Evolutionary conservation across 2,113 vertebrate genomes (phyloP).

Genomic region (Clupea harengus): DNA sequence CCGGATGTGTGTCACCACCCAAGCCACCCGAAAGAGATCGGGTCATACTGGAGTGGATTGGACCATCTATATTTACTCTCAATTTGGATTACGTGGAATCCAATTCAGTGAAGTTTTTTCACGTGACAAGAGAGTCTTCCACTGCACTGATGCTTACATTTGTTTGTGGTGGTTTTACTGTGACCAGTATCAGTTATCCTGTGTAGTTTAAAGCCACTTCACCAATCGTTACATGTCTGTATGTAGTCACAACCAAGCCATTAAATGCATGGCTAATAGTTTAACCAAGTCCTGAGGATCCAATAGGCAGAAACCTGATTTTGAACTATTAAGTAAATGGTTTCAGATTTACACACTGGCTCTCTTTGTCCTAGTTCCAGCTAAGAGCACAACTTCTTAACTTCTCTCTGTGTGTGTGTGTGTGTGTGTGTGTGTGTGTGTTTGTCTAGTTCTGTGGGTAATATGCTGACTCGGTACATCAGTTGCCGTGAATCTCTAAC

Average conservation of each 20-base stretch:
- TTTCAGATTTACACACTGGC: conserved; percentile 2
- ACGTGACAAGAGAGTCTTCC: no score
- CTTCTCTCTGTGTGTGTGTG: background rate
- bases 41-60: background rate
- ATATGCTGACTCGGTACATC: background rate
- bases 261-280: background rate
- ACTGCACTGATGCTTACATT: no score
- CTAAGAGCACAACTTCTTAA: background rate
- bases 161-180: no score
- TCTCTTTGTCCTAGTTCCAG: background rate
- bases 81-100: no score
- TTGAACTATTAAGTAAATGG: background rate
- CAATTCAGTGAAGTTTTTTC: no score
- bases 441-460: background rate
- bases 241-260: background rate
- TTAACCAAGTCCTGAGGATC: conserved; percentile 8
- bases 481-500: background rate
- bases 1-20: background rate
- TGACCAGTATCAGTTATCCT: background rate
- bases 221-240: background rate
- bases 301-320: background rate
- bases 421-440: background rate
- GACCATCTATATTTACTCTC: no score
- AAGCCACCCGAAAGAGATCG: background rate
- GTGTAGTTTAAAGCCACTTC: background rate